A percentile compares a stretch with the other conserved stretches of the same genome.
These are phyloP conservation scores for Piezodorus guildinii DNA, from an alignment of 1,140 invertebrate species.

Conservation along the genomic window DNA sequence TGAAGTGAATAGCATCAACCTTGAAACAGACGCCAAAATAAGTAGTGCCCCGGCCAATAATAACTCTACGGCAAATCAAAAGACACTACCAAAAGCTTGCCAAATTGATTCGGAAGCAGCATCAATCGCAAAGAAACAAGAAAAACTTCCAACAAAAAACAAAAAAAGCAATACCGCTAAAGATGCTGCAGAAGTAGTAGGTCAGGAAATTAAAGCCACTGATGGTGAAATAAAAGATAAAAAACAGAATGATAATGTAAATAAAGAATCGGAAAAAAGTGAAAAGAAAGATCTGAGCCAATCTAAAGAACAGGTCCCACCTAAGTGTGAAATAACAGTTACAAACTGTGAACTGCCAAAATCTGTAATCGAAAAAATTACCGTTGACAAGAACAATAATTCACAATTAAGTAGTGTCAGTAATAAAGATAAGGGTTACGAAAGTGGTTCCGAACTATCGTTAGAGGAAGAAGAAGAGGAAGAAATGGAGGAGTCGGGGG, in stretches of 20 bases:
- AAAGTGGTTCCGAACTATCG: slow-evolving; percentile 1
- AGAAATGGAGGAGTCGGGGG: slow-evolving; percentile 30
- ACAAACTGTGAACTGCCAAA: slow-evolving; percentile 12
- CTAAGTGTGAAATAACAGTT: slow-evolving; percentile 1
- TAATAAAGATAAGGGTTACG: slow-evolving; percentile 22
- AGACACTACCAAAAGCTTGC: no score
- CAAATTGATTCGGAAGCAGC: background rate
- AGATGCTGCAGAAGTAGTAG: no score
- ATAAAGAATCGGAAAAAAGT: no score
- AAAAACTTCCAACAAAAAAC: no score
- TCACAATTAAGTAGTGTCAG: slow-evolving; percentile 26
- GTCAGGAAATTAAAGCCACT: no score
- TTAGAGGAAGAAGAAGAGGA: slow-evolving; percentile 20
- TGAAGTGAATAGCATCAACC: background rate
- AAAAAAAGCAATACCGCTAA: no score
- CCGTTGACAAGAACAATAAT: slow-evolving; percentile 12
- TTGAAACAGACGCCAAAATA: slow-evolving; percentile 4
- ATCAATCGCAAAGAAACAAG: background rate
- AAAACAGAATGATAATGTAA: no score
- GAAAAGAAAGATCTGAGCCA: no score
- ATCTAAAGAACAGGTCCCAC: background rate
- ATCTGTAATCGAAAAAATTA: no score
- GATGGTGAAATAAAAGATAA: no score
- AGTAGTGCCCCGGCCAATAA: background rate
- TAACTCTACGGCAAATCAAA: no score